These are phyloP conservation scores for Cacatua alba DNA, from an alignment of 2,113 vertebrate species.

Conservation along the genomic window DNA sequence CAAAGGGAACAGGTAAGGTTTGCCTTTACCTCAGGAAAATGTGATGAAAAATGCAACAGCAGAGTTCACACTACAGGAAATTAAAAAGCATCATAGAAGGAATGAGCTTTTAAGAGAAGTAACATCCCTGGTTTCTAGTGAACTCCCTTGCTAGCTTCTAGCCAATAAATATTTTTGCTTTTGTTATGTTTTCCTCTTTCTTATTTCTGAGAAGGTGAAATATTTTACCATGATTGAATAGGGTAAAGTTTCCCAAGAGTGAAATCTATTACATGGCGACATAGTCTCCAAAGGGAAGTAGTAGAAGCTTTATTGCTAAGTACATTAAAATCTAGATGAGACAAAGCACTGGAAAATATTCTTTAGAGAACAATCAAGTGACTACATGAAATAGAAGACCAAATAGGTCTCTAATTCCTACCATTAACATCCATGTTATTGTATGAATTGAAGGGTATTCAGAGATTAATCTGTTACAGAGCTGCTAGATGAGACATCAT, in stretches of 20 bases:
- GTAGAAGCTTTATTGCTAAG: constrained; percentile 30
- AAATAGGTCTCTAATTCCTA: constrained; percentile 33
- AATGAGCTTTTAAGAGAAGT: background rate
- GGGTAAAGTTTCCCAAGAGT: constrained; percentile 31
- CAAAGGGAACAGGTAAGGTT: background rate
- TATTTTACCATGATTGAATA: background rate
- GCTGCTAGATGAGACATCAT: background rate
- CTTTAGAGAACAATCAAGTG: constrained; percentile 33
- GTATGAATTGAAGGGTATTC: background rate
- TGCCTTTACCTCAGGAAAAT: background rate
- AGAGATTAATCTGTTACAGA: background rate
- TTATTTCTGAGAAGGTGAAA: constrained; percentile 1
- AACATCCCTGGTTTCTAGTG: background rate
- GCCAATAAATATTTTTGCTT: background rate
- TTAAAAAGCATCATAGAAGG: background rate
- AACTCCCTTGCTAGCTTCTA: background rate
- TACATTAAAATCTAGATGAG: constrained; percentile 37
- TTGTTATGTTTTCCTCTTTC: background rate
- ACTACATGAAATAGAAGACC: background rate
- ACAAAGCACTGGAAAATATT: constrained; percentile 28
- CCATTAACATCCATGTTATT: background rate
- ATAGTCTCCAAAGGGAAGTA: constrained; percentile 26
- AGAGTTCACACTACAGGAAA: background rate
- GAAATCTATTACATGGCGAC: constrained; percentile 34
- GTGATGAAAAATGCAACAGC: background rate